Percentiles rank a stretch among this genome's conserved stretches.
Evolutionary conservation across 2,113 vertebrate genomes (phyloP).

Genomic region (Microtus montanus): DNA sequence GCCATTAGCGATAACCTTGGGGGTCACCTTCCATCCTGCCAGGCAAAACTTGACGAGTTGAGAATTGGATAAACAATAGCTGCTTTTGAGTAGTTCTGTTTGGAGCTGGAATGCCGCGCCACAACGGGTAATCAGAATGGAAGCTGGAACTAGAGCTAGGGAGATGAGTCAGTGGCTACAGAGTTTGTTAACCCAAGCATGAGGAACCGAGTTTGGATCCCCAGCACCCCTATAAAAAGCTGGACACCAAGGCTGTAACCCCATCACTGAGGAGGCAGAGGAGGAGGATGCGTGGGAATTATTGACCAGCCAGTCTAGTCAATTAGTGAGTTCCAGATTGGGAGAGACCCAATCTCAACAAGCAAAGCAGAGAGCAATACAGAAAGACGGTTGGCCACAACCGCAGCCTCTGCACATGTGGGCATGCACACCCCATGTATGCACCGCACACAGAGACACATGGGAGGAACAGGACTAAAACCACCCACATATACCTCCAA

Average conservation of each 20-base stretch:
- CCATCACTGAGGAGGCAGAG: too few species aligned
- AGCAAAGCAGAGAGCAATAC: neutral
- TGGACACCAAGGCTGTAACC: neutral
- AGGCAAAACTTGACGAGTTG: neutral
- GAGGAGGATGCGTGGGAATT: neutral
- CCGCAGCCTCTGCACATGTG: neutral
- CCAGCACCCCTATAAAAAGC: neutral
- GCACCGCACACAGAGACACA: neutral
- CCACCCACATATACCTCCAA: neutral
- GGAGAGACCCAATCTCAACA: neutral
- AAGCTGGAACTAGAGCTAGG: neutral
- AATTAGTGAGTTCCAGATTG: neutral
- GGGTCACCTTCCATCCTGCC: neutral
- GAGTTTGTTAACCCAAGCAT: neutral
- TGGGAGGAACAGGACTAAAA: too few species aligned
- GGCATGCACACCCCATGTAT: neutral
- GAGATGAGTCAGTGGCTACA: too few species aligned
- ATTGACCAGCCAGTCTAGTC: neutral
- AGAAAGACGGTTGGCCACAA: neutral
- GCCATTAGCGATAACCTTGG: conserved; percentile 25
- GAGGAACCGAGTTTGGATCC: neutral
- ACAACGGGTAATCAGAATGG: neutral
- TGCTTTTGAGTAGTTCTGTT: neutral
- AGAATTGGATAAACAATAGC: neutral
- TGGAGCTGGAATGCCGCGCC: neutral